Conservation (phyloP, 2,888 invertebrate genomes). For the Drosophila mayaguana region DNA sequence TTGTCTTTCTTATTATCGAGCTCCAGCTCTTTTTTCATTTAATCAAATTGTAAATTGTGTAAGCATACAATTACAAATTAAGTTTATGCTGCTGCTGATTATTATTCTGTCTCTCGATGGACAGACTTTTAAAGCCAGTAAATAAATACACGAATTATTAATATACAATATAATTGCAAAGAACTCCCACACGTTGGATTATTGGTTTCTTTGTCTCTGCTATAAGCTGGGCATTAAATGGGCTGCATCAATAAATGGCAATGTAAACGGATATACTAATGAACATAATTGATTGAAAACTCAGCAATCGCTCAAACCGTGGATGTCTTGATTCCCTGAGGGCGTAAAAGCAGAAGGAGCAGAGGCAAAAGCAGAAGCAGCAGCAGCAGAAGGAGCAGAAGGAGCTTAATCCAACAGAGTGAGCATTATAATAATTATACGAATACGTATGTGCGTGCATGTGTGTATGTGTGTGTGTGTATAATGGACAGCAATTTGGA, state of each 20-base stretch:
- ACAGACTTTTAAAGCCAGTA: too few relatives aligned
- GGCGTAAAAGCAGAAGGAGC: slow-evolving; percentile 13
- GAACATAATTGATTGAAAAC: slow-evolving; percentile 65
- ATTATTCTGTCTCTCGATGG: neutral
- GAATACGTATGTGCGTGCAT: slow-evolving; percentile 3
- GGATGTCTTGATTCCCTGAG: slow-evolving; percentile 19
- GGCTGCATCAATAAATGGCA: slow-evolving; percentile 36
- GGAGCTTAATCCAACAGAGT: slow-evolving; percentile 50
- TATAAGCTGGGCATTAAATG: neutral
- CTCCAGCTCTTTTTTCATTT: too few relatives aligned
- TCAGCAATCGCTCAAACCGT: slow-evolving; percentile 53
- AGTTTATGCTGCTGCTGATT: neutral
- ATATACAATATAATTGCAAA: neutral
- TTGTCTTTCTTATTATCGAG: neutral
- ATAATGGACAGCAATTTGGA: slow-evolving; percentile 36
- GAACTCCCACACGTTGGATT: neutral
- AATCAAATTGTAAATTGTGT: neutral
- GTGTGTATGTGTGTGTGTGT: neutral
- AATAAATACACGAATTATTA: neutral
- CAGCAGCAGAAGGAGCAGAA: slow-evolving; percentile 11
- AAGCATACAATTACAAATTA: neutral
- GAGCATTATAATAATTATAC: slow-evolving; percentile 64
- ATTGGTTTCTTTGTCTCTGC: neutral
- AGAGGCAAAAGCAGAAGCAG: slow-evolving; percentile 14
- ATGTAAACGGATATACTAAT: slow-evolving; percentile 24